Evolutionary conservation across 2,888 invertebrate genomes (phyloP).

Genomic region (Pegoplata infirma): DNA sequence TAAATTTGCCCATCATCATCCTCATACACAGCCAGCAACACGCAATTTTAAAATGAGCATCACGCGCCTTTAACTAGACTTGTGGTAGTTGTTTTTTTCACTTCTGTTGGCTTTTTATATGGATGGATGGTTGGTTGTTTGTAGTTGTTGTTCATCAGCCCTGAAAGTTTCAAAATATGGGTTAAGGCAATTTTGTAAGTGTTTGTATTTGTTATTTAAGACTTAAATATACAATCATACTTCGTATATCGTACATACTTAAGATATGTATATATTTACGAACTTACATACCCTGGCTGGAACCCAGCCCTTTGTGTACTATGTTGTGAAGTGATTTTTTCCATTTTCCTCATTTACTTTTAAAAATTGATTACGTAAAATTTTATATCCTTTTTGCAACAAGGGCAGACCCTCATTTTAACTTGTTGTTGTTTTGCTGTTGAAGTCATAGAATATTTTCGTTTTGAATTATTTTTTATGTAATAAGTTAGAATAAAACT

Average conservation of each 20-base stretch:
- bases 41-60: conserved; percentile 74
- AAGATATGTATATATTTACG: too few species aligned
- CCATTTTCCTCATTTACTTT: conserved; percentile 45
- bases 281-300: conserved; percentile 16
- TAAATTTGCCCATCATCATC: conserved; percentile 27
- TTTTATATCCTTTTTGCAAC: conserved; percentile 28
- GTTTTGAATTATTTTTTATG: conserved; percentile 34
- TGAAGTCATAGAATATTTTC: background rate
- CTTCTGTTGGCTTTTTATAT: conserved; percentile 7
- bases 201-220: background rate
- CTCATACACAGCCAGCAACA: too few species aligned
- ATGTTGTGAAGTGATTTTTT: conserved; percentile 50
- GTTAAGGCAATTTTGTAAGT: conserved; percentile 26
- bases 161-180: conserved; percentile 34
- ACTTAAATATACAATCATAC: background rate
- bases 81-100: background rate
- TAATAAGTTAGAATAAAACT: conserved; percentile 28
- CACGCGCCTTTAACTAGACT: conserved; percentile 63
- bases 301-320: conserved; percentile 30
- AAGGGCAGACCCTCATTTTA: conserved; percentile 15
- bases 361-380: conserved; percentile 51
- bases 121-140: too few species aligned
- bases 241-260: too few species aligned
- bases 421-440: too few species aligned
- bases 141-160: conserved; percentile 15